Evolutionary conservation across 2,113 vertebrate genomes (phyloP), one percentile per base, ranked within the genome.

Genomic region (Grantiella picta): DNA sequence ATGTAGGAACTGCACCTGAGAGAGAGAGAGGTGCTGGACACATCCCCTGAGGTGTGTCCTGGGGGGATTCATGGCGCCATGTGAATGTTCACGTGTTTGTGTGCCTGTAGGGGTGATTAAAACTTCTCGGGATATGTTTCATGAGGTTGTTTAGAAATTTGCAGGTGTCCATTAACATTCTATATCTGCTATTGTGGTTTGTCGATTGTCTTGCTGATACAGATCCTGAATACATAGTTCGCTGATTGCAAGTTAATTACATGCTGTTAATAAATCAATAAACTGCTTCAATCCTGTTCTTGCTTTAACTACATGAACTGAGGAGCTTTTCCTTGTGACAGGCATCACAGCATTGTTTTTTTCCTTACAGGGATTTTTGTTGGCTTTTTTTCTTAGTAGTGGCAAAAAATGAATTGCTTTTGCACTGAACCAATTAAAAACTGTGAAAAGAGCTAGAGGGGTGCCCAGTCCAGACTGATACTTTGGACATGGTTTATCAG

Each of bases 201-300:
- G 68, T 66, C 6, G 0, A 73, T 81, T 89, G 72, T 40, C 52
- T 84, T 66, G 60, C 82, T 93, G 92, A 73, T 86, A 64, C 60
- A 45, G 72, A 70, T 86, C 83, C 64, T 92, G 89, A 92, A 96
- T 94, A 56, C 53, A 93, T 93, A 93, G 86, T 78, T 92, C 38
- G 65, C 83, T 91, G 83, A 89, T 84, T 90, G 56, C 72, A 66
- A 93, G 80, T 93, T 97, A 96, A 94, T 94, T 96, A 89, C 89
- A 78, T 52, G 91, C 64, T 95, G 80, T 90, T 95, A 94, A 95
- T 91, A 93, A 89, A 96, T 94, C 94, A 90, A 95, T 95, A 92
- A 73, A 71, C 76, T 86, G 5, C 69, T 77, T 78, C 86, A 86
- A 29, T 83, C 10, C 35, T 72, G 38, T 93, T 96, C 82, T 92